Percentiles rank a stretch among this genome's conserved stretches.
These are phyloP conservation scores for Andrena camellia DNA, from an alignment of 2,888 invertebrate species.

Conservation along the genomic window DNA sequence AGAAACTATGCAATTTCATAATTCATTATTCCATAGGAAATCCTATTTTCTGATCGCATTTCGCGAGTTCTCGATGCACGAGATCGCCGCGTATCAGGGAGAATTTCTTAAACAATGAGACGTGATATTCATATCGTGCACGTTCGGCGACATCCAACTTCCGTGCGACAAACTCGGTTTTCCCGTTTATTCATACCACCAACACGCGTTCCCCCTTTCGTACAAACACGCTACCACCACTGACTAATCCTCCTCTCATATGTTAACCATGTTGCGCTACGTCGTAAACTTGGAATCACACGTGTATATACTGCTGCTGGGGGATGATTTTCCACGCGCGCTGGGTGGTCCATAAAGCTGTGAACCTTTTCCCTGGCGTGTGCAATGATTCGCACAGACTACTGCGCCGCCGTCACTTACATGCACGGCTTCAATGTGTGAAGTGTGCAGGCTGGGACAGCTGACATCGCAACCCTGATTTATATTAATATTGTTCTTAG, in stretches of 20 bases:
- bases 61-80: background rate
- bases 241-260: conserved; percentile 38
- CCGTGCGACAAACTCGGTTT: conserved; percentile 29
- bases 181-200: conserved; percentile 17
- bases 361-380: background rate
- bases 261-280: conserved; percentile 22
- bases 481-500: background rate
- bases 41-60: background rate
- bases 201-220: background rate
- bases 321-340: background rate
- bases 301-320: background rate
- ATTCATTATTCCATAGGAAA: background rate
- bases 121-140: conserved; percentile 7
- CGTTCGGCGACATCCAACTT: conserved; percentile 12
- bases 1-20: background rate
- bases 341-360: background rate
- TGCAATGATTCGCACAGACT: conserved; percentile 1
- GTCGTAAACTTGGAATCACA: conserved; percentile 35
- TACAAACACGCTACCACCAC: background rate
- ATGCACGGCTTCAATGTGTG: background rate
- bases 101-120: conserved; percentile 11
- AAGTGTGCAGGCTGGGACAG: background rate
- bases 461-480: background rate
- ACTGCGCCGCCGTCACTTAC: background rate
- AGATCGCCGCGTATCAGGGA: background rate